Conservation (phyloP, 2,888 invertebrate genomes). For the Idaea biselata region DNA sequence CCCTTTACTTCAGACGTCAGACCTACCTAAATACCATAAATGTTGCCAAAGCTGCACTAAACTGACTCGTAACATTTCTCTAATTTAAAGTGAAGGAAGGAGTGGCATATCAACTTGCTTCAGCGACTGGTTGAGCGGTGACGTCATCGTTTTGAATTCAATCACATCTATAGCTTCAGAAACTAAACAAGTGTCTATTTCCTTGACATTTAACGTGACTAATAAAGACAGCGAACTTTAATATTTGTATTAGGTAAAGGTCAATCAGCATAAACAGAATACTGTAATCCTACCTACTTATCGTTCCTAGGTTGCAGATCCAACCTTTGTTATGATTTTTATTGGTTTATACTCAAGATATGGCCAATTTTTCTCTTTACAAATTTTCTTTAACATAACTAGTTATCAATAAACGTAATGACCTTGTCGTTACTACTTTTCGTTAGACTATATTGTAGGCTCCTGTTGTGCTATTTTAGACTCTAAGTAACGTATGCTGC, state of each 20-base stretch:
- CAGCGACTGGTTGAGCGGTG: constrained; percentile 17
- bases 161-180: constrained; percentile 9
- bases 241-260: constrained; percentile 5
- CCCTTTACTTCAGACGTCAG: neutral
- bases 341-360: too few species aligned
- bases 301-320: neutral
- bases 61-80: neutral
- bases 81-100: neutral
- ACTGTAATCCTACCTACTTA: neutral
- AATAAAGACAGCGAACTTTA: constrained; percentile 3
- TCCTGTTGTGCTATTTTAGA: too few species aligned
- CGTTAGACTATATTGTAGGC: too few species aligned
- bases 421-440: too few species aligned
- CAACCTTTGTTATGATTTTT: neutral
- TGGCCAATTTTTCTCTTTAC: too few species aligned
- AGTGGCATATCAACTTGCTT: constrained; percentile 11
- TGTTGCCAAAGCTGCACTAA: neutral
- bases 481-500: too few species aligned
- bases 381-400: too few species aligned
- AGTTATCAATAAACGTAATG: too few species aligned
- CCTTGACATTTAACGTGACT: constrained; percentile 22
- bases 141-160: constrained; percentile 18
- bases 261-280: constrained; percentile 4
- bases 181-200: constrained; percentile 14
- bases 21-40: neutral